Base-by-base conservation (phyloP, 1,140 invertebrate species). In the Melanaphis sacchari region DNA sequence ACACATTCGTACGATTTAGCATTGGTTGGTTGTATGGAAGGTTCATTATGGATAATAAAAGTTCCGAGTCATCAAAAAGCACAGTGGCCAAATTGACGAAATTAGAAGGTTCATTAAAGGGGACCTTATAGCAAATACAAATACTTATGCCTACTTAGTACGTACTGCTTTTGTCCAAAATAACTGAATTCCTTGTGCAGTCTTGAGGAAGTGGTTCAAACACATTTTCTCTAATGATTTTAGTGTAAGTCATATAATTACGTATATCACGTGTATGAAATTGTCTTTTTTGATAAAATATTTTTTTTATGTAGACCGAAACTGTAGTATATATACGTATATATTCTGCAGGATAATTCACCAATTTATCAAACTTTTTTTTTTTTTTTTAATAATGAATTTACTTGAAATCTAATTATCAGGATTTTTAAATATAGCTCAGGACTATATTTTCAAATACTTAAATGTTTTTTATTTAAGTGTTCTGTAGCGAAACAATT, bases 151-250 rank as follows among this genome's bases (percentile, higher is more conserved):
- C n/a, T 76, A 76, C 59, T 21, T 76, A 76, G 46, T 49, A 49
- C 46, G 15, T 76, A n/a, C 38, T 26, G 81, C 5, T 15, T 7
- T 21, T 36, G 46, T 38, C 1, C 18, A 36, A 52, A 36, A 89
- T 89, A 89, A 52, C 87, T 52, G 87, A 52, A 89, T 89, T 89
- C 22, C 8, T 11, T 9, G 38, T 40, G 40, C 18, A 31, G 82
- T 41, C 18, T 36, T 88, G 31, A 49, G 43, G 11, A 43, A 49
- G 43, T 43, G n/a, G 41, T 49, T 9, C 41, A 15, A 8, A 52
- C 9, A 22, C 46, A 22, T 89, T 52, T 89, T 49, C 46, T 52
- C 87, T 89, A 52, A 89, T 89, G n/a, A 89, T 49, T 52, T 49
- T 38, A 89, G 4, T 2, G n/a, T 46, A 38, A 36, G 18, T n/a